These are phyloP conservation scores for Polymixis lichenea DNA, from an alignment of 2,888 invertebrate genomes.

Conservation along the genomic window DNA sequence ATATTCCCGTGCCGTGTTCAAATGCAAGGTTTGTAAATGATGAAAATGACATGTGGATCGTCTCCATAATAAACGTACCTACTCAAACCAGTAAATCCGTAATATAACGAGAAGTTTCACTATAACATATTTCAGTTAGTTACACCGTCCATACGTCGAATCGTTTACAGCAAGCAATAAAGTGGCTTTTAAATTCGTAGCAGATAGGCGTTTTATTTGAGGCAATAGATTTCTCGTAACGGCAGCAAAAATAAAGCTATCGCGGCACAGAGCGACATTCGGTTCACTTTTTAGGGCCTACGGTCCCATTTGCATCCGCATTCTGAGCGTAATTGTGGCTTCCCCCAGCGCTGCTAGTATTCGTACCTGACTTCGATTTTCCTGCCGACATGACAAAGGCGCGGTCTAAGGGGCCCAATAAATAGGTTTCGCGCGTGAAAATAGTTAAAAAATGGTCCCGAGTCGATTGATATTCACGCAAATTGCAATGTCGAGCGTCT, in stretches of 20 bases:
- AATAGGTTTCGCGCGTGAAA: constrained; percentile 85
- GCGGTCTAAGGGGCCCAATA: constrained; percentile 88
- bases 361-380: constrained; percentile 88
- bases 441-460: constrained; percentile 85
- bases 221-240: constrained; percentile 87
- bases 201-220: constrained; percentile 87
- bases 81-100: constrained; percentile 54
- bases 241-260: constrained; percentile 87
- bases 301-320: constrained; percentile 88
- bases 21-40: constrained; percentile 24
- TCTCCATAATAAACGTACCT: constrained; percentile 38
- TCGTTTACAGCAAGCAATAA: constrained; percentile 80
- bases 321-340: constrained; percentile 88
- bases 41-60: constrained; percentile 29
- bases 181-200: constrained; percentile 84
- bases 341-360: constrained; percentile 76
- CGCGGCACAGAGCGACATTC: constrained; percentile 79
- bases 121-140: constrained; percentile 70
- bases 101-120: constrained; percentile 64
- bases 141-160: constrained; percentile 71
- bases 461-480: constrained; percentile 70
- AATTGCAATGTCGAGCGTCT: constrained; percentile 72
- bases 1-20: constrained; percentile 3
- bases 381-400: constrained; percentile 88
- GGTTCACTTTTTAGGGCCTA: constrained; percentile 85